phyloP scores from a whole-genome alignment of 2,113 vertebrate species.

The Hemibagrus wyckioides region DNA sequence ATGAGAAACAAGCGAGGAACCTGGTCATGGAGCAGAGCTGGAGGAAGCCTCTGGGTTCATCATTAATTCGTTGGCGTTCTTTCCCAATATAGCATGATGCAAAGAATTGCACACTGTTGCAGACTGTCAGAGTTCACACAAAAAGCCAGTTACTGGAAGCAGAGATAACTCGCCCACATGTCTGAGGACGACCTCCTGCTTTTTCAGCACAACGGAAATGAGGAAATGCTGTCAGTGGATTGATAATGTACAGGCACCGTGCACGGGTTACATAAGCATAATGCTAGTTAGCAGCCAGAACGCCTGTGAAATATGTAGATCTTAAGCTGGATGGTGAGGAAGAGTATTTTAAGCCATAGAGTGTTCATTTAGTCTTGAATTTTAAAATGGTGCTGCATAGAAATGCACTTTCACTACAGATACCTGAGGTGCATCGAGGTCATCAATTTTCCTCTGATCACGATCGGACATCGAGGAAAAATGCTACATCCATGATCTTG shows the following conservation, averaged over 20 bases:
- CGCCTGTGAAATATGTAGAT: background rate
- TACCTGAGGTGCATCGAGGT: background rate
- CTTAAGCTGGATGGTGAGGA: background rate
- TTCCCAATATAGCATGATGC: conserved; percentile 27
- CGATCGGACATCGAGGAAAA: background rate
- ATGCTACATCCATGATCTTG: background rate
- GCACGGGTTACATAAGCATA: background rate
- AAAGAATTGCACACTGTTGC: conserved; percentile 34
- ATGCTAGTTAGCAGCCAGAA: background rate
- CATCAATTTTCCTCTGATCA: background rate
- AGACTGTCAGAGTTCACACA: conserved; percentile 25
- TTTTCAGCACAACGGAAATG: conserved; percentile 6
- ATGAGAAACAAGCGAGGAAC: background rate
- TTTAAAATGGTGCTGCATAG: background rate
- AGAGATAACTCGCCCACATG: background rate
- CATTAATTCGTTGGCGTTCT: conserved; percentile 14
- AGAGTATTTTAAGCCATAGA: background rate
- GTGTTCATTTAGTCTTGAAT: background rate
- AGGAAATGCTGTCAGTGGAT: conserved; percentile 1
- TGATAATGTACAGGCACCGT: background rate
- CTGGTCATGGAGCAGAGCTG: conserved; percentile 4
- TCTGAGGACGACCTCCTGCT: background rate
- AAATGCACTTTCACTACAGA: background rate
- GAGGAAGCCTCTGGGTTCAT: background rate
- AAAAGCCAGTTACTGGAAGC: conserved; percentile 9